Evolutionary conservation across 2,888 invertebrate species (phyloP).

Genomic region (Apamea anceps): DNA sequence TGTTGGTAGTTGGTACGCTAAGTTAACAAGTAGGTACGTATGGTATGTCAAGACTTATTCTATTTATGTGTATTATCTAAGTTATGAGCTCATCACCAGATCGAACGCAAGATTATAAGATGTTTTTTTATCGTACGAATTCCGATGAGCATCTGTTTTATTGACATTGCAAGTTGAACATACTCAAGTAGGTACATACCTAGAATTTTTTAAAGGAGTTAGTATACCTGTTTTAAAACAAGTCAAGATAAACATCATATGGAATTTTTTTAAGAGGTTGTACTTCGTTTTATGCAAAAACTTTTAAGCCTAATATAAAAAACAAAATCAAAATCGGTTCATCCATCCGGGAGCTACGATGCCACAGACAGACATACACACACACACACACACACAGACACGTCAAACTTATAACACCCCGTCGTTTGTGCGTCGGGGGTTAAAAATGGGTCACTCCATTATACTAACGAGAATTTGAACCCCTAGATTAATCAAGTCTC

Average conservation of each 20-base stretch:
- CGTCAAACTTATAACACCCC: too few relatives aligned
- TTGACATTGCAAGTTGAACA: slow-evolving; percentile 37
- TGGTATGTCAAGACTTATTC: slow-evolving; percentile 50
- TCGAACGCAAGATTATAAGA: slow-evolving; percentile 30
- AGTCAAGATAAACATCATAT: neutral
- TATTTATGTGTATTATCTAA: slow-evolving; percentile 75
- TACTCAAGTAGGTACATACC: neutral
- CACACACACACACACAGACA: too few relatives aligned
- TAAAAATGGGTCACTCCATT: too few relatives aligned
- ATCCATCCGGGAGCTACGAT: too few relatives aligned
- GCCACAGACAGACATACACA: too few relatives aligned
- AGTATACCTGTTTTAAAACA: neutral
- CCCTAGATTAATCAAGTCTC: neutral
- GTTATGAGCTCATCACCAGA: slow-evolving; percentile 60
- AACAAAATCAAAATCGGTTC: too few relatives aligned
- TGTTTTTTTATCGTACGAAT: slow-evolving; percentile 38
- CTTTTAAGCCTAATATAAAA: neutral
- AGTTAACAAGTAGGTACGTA: slow-evolving; percentile 15
- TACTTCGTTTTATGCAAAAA: neutral
- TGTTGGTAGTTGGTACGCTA: slow-evolving; percentile 9
- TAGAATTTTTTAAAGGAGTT: neutral
- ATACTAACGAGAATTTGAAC: neutral
- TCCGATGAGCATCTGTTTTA: slow-evolving; percentile 30
- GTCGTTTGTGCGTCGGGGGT: too few relatives aligned
- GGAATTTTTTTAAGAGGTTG: neutral